These are phyloP conservation scores for Chinchilla lanigera DNA, from an alignment of 2,113 vertebrate genomes.

Conservation along the genomic window DNA sequence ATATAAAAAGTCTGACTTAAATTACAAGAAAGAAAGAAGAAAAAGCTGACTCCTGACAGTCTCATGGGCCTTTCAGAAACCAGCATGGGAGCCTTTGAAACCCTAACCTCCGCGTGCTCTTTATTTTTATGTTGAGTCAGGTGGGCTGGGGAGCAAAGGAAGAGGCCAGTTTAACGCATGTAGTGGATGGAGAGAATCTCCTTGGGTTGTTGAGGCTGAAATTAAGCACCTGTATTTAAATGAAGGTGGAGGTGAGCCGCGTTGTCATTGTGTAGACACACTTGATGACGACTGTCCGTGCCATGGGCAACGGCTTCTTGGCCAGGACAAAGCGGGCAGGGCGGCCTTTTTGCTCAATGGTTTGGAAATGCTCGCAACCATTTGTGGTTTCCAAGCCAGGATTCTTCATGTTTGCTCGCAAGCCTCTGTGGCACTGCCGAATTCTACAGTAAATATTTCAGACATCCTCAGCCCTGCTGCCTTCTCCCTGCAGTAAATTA, in stretches of 20 bases:
- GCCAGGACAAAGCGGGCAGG: too few species aligned
- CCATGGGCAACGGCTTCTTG: neutral
- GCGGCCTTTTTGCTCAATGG: neutral
- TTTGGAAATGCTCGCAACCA: conserved; percentile 9
- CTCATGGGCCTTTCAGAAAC: conserved; percentile 3
- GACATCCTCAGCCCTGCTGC: conserved; percentile 73
- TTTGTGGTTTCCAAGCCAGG: neutral
- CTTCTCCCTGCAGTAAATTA: conserved; percentile 85
- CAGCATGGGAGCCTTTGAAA: neutral
- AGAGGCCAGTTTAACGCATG: neutral
- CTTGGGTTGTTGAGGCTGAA: conserved; percentile 71
- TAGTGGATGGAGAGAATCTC: conserved; percentile 72
- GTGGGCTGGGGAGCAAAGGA: neutral
- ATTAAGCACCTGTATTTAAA: conserved; percentile 74
- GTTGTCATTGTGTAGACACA: conserved; percentile 65
- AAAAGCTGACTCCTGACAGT: conserved; percentile 34
- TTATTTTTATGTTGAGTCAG: conserved; percentile 52
- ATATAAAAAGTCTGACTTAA: conserved; percentile 76
- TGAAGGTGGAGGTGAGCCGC: neutral
- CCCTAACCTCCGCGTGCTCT: neutral
- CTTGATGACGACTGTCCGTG: conserved; percentile 58
- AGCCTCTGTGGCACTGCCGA: conserved; percentile 29
- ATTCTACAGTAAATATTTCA: conserved; percentile 81
- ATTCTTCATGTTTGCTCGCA: conserved; percentile 46
- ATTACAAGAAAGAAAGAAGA: conserved; percentile 50